Conservation (phyloP, 2,888 invertebrate species). For the Arctia plantaginis region DNA sequence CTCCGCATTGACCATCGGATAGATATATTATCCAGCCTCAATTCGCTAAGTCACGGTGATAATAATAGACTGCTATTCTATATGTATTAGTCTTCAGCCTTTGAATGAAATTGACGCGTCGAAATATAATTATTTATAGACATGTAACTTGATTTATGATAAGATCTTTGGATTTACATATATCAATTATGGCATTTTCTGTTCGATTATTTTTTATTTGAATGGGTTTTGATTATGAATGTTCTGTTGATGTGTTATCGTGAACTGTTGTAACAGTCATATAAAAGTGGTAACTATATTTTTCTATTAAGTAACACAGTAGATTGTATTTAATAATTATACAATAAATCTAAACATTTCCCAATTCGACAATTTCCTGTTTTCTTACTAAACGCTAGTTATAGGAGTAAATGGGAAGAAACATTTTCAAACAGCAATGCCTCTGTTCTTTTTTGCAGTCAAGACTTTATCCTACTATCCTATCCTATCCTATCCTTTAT, state of each 20-base stretch:
- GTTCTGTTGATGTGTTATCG: constrained; percentile 32
- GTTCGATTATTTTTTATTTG: constrained; percentile 66
- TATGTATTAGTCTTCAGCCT: constrained; percentile 56
- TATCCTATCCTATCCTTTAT: no score
- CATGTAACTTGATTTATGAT: constrained; percentile 69
- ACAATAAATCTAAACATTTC: no score
- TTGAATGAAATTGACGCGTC: constrained; percentile 58
- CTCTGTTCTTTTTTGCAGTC: no score
- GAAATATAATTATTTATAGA: constrained; percentile 66
- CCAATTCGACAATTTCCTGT: background rate
- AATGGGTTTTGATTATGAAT: constrained; percentile 56
- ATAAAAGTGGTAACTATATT: background rate
- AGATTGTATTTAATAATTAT: no score
- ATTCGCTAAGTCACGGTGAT: constrained; percentile 56
- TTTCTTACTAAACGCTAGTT: background rate
- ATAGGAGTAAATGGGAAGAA: no score
- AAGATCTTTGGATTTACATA: constrained; percentile 61
- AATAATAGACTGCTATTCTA: constrained; percentile 49
- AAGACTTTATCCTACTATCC: no score
- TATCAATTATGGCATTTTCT: constrained; percentile 73
- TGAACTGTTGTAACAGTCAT: background rate
- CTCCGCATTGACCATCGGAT: constrained; percentile 43
- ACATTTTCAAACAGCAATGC: no score
- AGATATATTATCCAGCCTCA: constrained; percentile 68
- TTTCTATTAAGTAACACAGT: background rate